Evolutionary conservation across 2,113 vertebrate genomes (phyloP), one percentile per base, ranked within the genome.

Genomic region (Seriola rivoliana): DNA sequence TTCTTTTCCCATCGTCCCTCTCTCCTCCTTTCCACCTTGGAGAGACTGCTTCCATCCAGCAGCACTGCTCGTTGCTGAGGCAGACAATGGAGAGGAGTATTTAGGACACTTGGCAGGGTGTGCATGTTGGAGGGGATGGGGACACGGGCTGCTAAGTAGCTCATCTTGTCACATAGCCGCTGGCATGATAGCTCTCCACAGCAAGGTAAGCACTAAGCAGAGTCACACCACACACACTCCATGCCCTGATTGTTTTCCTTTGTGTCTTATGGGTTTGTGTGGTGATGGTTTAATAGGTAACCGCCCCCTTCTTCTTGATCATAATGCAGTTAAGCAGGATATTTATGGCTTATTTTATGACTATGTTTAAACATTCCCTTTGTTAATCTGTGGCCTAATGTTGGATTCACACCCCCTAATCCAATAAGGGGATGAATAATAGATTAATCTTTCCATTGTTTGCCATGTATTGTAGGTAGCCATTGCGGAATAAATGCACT

Each of bases 11-110:
- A 63, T 73, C 52, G 5, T 88, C 78, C 68, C 78, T 88, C 78
- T 84, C 75, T 83, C 76, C 81, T 85, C 76, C 80, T 71, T 17
- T 84, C 71, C 91, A 92, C 90, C 92, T 92, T 67, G 13, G 81
- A 85, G 85, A 88, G 80, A 81, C 68, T 3, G 67, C 80, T 75
- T 86, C 86, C 75, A 82, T 83, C 85, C 85, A 88, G 75, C 77
- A 59, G 71, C 71, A 36, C 32, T 52, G 80, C 87, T 89, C 67
- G 44, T 92, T 88, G 89, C 84, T 81, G 85, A 87, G 71, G 81
- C 85, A 88, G 84, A 95, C 94, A 95, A 94, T 92, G 75, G 80
- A 85, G 84, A 32, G 5, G 67, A 85, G 89, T 91, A 94, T 95
- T 94, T 92, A 93, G 93, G 93, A 90, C 87, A 91, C 87, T 92